phyloP scores from a whole-genome alignment of 2,113 vertebrate genomes.

The Phalacrocorax brasilianus region DNA sequence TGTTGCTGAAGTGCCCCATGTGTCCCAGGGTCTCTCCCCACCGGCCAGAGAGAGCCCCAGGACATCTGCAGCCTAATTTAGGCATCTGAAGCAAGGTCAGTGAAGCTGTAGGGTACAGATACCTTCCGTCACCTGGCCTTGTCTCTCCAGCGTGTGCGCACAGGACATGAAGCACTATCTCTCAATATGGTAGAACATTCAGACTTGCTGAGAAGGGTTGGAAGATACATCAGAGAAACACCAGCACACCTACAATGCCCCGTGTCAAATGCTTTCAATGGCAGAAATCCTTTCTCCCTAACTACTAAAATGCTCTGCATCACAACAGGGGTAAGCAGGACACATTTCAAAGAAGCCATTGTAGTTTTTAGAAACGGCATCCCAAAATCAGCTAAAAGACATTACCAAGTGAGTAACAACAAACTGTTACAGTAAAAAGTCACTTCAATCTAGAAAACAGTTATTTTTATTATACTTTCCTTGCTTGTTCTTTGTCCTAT shows the following conservation, averaged over 20 bases:
- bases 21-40: rapidly evolving
- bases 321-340: background rate
- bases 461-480: background rate
- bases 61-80: background rate
- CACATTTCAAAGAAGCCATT: background rate
- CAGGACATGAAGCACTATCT: background rate
- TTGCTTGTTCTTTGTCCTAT: background rate
- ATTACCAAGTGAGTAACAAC: background rate
- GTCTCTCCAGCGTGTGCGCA: background rate
- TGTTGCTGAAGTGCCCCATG: background rate
- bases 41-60: background rate
- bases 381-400: background rate
- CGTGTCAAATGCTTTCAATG: background rate
- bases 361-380: background rate
- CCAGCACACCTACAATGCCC: background rate
- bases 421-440: background rate
- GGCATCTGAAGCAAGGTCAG: background rate
- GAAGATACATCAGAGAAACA: background rate
- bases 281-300: background rate
- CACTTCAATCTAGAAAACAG: background rate
- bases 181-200: background rate
- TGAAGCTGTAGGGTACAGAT: background rate
- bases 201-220: background rate
- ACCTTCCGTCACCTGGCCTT: background rate
- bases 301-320: background rate